phyloP scores from a whole-genome alignment of 2,888 invertebrate genomes.

The Macrosoma leucophasiata region DNA sequence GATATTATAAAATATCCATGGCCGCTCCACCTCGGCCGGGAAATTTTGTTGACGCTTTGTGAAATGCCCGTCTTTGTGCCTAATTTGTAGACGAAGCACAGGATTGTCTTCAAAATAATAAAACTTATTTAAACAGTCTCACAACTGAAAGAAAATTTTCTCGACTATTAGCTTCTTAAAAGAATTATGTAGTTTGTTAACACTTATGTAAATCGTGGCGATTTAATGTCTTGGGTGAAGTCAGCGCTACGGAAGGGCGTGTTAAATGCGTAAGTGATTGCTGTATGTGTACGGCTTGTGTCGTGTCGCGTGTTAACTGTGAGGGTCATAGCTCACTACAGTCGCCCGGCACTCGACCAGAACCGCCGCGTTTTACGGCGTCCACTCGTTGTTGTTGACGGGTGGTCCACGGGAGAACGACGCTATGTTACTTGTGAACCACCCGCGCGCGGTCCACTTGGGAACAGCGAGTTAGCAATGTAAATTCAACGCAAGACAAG shows the following conservation, averaged over 20 bases:
- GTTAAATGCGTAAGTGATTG: too few relatives aligned
- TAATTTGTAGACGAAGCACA: constrained; percentile 34
- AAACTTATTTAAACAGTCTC: constrained; percentile 16
- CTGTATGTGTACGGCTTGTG: too few relatives aligned
- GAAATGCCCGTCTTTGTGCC: constrained; percentile 31
- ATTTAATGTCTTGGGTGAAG: constrained; percentile 20
- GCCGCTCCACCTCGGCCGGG: constrained; percentile 27
- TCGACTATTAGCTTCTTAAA: constrained; percentile 7
- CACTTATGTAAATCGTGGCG: constrained; percentile 22
- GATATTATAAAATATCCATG: constrained; percentile 9
- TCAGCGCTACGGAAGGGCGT: constrained; percentile 14
- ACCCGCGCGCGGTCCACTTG: too few relatives aligned
- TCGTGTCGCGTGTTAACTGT: too few relatives aligned
- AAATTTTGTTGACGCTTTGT: constrained; percentile 33
- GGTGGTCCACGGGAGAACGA: too few relatives aligned
- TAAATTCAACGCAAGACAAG: too few relatives aligned
- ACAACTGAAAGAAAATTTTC: constrained; percentile 8
- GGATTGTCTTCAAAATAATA: constrained; percentile 32
- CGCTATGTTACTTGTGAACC: too few relatives aligned
- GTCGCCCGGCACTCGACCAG: too few relatives aligned
- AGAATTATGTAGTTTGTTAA: constrained; percentile 19
- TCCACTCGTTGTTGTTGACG: too few relatives aligned
- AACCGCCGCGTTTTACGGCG: too few relatives aligned
- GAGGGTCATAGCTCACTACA: too few relatives aligned
- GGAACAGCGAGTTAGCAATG: too few relatives aligned